These are phyloP conservation scores for Diadema setosum DNA, from an alignment of 35 echinoderm and acorn worm genomes.

Conservation along the genomic window DNA sequence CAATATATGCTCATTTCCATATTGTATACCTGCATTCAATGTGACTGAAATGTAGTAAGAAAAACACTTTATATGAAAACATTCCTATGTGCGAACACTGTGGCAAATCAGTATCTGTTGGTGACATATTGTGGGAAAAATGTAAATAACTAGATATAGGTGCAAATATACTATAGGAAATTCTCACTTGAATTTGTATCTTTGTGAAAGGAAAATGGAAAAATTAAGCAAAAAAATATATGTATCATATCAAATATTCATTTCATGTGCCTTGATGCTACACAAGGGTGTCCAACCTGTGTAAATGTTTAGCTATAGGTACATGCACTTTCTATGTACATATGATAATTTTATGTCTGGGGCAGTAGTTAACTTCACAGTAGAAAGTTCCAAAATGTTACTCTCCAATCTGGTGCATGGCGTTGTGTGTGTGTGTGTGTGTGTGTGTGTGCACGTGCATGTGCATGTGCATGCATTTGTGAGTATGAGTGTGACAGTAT, in stretches of 20 bases:
- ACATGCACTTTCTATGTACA: not conserved
- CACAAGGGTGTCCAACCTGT: not conserved
- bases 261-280: slow-evolving; percentile 16
- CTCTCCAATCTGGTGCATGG: not conserved
- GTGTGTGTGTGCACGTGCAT: not conserved
- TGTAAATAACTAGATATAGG: not conserved
- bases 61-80: not conserved
- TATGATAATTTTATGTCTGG: not conserved
- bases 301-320: not conserved
- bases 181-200: not conserved
- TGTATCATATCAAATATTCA: not conserved
- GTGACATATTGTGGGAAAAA: not conserved
- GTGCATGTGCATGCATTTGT: not conserved
- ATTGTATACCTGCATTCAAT: not conserved
- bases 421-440: not conserved
- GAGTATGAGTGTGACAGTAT: not conserved
- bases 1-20: not conserved
- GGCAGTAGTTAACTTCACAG: not conserved
- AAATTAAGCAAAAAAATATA: not conserved
- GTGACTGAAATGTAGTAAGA: not conserved
- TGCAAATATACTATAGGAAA: not conserved
- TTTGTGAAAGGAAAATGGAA: not conserved
- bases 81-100: not conserved
- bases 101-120: not conserved
- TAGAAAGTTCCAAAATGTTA: not conserved